Percentiles rank a stretch among this genome's conserved stretches.
These are phyloP conservation scores for Macrophya annulata DNA, from an alignment of 2,888 invertebrate species.

Conservation along the genomic window DNA sequence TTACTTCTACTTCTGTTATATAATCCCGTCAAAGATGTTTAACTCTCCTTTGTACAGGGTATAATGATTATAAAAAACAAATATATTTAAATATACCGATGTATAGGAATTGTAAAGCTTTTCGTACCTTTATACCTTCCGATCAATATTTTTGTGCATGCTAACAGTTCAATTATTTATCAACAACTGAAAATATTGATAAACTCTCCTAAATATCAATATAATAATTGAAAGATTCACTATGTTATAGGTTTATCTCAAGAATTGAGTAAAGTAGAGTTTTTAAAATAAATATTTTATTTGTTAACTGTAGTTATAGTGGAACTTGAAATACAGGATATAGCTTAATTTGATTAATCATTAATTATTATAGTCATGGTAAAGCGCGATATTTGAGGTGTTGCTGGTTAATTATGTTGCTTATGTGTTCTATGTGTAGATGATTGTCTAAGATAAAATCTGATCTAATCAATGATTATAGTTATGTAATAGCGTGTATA, in stretches of 20 bases:
- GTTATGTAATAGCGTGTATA: not conserved
- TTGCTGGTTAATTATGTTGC: constrained; percentile 34
- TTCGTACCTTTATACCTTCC: not conserved
- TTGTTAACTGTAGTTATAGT: constrained; percentile 14
- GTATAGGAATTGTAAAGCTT: not conserved
- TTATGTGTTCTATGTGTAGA: not conserved
- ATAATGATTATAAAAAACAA: not conserved
- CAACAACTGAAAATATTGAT: not conserved
- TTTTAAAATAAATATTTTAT: constrained; percentile 52
- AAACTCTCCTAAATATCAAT: not conserved
- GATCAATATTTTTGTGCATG: not conserved
- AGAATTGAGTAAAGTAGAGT: not conserved
- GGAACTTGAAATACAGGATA: constrained; percentile 34
- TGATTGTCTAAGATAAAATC: constrained; percentile 48
- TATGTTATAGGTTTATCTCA: not conserved
- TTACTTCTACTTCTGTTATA: not conserved
- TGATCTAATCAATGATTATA: constrained; percentile 7
- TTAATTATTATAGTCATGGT: constrained; percentile 43
- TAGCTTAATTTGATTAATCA: constrained; percentile 39
- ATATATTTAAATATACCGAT: constrained; percentile 12
- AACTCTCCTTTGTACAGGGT: not conserved
- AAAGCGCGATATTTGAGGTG: constrained; percentile 44
- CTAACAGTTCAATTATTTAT: not conserved
- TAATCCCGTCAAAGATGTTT: not conserved
- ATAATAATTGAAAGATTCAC: not conserved